Evolutionary conservation across 2,113 vertebrate species (phyloP), one percentile per base, ranked within the genome.

Genomic region (Phasianus colchicus): DNA sequence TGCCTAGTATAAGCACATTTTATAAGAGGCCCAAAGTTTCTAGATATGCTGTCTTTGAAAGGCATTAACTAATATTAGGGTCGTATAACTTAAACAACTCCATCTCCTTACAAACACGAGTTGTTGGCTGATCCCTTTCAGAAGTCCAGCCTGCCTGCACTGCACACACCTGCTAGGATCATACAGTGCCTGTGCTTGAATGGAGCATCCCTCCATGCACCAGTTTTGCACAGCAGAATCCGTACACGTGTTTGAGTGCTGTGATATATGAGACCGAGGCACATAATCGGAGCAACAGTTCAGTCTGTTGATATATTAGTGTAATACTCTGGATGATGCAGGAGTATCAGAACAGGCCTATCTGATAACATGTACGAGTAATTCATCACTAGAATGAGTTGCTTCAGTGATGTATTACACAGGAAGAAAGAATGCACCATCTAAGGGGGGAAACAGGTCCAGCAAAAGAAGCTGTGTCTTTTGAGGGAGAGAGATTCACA

Each of bases 251-350:
- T 18, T 14, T 60, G 76, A 83, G 85, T 43, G 3, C 36, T 4
- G 63, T 89, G 95, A 91, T 89, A 19, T 79, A 92, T 11, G 88
- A 64, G 81, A 47, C 42, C 1, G 7, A 94, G 76, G 71, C n/a
- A 55, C 42, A 29, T 75, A 54, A 82, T 90, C 13, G n/a, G 95
- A 89, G 69, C 92, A 76, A 72, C 69, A 76, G 90, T 67, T 94
- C 87, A 52, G 80, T 9, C 50, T 50, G 91, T 66, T 95, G 90
- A 91, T 95, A 70, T 88, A 87, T 95, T 87, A 82, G 86, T 82
- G 89, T 43, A 93, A 90, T 93, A 71, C 91, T 71, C 79, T 34
- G 86, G 89, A 93, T 95, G 93, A 96, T 95, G 91, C 95, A 95
- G 86, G 93, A 96, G 94, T 63, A 93, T 88, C 96, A 90, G 77